Evolutionary conservation across 1,140 invertebrate species (phyloP), one percentile per base, ranked within the genome.

Genomic region (Platyura marginata): DNA sequence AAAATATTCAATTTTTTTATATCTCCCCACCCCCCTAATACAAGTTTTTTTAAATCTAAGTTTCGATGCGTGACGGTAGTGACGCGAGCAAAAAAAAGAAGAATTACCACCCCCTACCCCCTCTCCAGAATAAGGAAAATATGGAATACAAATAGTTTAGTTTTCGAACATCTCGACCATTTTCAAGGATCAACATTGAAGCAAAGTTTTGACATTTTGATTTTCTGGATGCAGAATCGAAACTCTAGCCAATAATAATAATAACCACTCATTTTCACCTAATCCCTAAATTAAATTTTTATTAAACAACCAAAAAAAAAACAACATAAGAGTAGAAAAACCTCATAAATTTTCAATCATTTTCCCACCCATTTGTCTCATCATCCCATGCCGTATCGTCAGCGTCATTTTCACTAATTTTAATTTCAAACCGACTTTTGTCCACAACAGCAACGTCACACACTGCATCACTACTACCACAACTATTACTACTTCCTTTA

Each of bases 331-430:
- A 20, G 3, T 18, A 20, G 20, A 19, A 11, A 38, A 38, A 20
- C 3, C 13, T 33, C 21, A 15, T 33, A 20, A 20, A 42, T 21
- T 42, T 21, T 33, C 11, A 13, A 15, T 42, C 15, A 20, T 42
- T 21, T 22, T 36, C 21, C 42, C 42, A 43, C 38, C 63, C 59
- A 56, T 58, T 36, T 36, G 10, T 60, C 47, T 54, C 59, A 22
- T 66, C 62, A 1, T 60, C 64, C 64, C 65, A 66, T 16, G 45
- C 48, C 18, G 37, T 44, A 16, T 49, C 60, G 16, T 44, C 47
- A 42, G 59, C 34, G 10, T 34, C 25, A 34, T 20, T 18, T 18
- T 18, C 4, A 20, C 11, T 38, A 21, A 18, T 13, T 19, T n/a
- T 21, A 20, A 38, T 18, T 18, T n/a, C 36, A 21, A 38, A 38